A percentile compares a stretch with the other conserved stretches of the same genome.
phyloP scores from a whole-genome alignment of 2,797 vertebrate species.

The Erithacus rubecula region DNA sequence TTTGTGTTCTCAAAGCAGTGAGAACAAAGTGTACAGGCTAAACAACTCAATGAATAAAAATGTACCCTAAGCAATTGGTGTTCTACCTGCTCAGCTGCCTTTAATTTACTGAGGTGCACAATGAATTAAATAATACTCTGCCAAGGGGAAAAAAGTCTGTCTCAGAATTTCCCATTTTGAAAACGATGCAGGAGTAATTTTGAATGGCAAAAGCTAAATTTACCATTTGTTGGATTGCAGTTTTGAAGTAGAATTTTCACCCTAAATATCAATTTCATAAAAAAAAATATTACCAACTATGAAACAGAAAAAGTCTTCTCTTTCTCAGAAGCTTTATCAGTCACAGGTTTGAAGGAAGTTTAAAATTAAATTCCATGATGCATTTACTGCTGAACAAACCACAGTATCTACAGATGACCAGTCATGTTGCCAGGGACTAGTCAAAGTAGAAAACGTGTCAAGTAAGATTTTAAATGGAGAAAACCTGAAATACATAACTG shows the following conservation, averaged over 20 bases:
- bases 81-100: slow-evolving; percentile 40
- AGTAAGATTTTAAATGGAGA: not conserved
- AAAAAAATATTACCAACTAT: not conserved
- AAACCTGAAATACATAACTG: not conserved
- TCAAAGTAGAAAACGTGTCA: not conserved
- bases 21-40: slow-evolving; percentile 44
- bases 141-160: not conserved
- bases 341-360: not conserved
- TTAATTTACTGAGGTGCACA: slow-evolving; percentile 26
- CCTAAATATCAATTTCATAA: not conserved
- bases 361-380: not conserved
- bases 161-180: not conserved
- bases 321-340: not conserved
- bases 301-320: not conserved
- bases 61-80: slow-evolving; percentile 27
- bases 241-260: not conserved
- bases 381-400: not conserved
- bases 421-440: not conserved
- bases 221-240: not conserved
- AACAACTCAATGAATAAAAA: slow-evolving; percentile 36
- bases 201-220: not conserved
- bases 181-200: not conserved
- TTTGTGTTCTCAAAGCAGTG: not conserved
- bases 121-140: slow-evolving; percentile 22
- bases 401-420: not conserved